Evolutionary conservation across 2,797 vertebrate genomes (phyloP).

Genomic region (Hippopotamyrus pictus): DNA sequence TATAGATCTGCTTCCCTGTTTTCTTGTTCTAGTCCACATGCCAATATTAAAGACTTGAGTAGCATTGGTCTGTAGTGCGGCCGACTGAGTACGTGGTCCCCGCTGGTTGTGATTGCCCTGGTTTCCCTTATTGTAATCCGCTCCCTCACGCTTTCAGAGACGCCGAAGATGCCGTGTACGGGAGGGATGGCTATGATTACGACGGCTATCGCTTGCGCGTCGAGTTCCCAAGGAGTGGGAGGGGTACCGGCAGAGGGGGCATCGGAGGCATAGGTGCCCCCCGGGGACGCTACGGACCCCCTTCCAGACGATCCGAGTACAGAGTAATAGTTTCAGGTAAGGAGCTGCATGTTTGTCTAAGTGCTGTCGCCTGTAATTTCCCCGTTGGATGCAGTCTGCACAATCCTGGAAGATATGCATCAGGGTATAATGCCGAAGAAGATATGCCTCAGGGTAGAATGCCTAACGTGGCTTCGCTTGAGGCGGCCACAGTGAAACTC

Average conservation of each 20-base stretch:
- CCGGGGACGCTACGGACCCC: constrained; percentile 85
- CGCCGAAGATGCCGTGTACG: constrained; percentile 90
- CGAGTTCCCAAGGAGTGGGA: constrained; percentile 90
- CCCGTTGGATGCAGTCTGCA: background rate
- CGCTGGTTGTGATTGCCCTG: background rate
- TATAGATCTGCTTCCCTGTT: background rate
- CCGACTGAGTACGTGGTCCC: background rate
- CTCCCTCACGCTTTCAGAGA: constrained; percentile 63
- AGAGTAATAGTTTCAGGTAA: constrained; percentile 93
- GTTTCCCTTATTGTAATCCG: background rate
- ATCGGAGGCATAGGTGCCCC: constrained; percentile 71
- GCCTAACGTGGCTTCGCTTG: background rate
- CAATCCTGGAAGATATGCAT: background rate
- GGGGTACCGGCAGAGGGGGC: constrained; percentile 75
- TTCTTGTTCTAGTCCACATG: background rate
- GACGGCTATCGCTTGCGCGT: constrained; percentile 94
- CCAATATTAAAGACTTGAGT: background rate
- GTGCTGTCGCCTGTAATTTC: background rate
- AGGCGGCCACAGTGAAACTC: background rate
- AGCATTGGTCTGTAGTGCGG: background rate
- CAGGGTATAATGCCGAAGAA: background rate
- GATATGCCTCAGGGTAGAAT: background rate
- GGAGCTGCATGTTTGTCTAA: constrained; percentile 26
- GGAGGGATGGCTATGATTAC: constrained; percentile 94
- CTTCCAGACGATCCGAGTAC: constrained; percentile 89